Percentiles rank a stretch among this genome's conserved stretches.
These are phyloP conservation scores for Ischnura elegans DNA, from an alignment of 2,888 invertebrate genomes.

Conservation along the genomic window DNA sequence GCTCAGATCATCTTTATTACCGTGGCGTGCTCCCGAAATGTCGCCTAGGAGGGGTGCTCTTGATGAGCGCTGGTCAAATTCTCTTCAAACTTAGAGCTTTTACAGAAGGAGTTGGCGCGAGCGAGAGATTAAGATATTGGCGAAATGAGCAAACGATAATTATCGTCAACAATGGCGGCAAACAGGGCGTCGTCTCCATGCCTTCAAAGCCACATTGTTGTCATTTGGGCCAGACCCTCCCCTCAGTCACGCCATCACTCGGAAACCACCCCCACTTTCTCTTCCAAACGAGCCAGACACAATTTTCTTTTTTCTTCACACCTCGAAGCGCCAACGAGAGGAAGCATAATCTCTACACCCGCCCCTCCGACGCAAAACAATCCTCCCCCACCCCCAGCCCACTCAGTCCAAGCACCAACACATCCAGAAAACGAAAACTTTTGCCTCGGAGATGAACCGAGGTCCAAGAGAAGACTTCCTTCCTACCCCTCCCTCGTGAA, in stretches of 20 bases:
- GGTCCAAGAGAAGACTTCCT: not conserved
- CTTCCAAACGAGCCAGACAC: not conserved
- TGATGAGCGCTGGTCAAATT: too few species aligned
- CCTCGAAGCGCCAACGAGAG: not conserved
- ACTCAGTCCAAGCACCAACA: not conserved
- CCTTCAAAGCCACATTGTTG: too few species aligned
- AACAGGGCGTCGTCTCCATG: too few species aligned
- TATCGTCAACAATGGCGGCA: too few species aligned
- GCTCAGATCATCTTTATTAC: too few species aligned
- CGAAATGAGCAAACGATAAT: too few species aligned
- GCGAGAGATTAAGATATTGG: too few species aligned
- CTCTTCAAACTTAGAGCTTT: too few species aligned
- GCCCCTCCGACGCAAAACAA: not conserved
- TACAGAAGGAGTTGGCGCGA: too few species aligned
- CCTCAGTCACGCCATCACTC: not conserved
- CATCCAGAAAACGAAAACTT: constrained; percentile 61
- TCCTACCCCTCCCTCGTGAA: too few species aligned
- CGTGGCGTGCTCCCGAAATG: too few species aligned
- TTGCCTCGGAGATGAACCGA: constrained; percentile 57
- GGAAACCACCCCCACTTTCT: not conserved
- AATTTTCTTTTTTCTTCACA: constrained; percentile 21
- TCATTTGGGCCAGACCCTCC: not conserved
- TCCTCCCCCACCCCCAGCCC: not conserved
- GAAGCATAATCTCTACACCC: not conserved
- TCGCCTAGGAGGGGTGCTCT: too few species aligned